Percentiles rank a stretch among this genome's conserved stretches.
Evolutionary conservation across 2,113 vertebrate genomes (phyloP).

Genomic region (Hipposideros armiger): DNA sequence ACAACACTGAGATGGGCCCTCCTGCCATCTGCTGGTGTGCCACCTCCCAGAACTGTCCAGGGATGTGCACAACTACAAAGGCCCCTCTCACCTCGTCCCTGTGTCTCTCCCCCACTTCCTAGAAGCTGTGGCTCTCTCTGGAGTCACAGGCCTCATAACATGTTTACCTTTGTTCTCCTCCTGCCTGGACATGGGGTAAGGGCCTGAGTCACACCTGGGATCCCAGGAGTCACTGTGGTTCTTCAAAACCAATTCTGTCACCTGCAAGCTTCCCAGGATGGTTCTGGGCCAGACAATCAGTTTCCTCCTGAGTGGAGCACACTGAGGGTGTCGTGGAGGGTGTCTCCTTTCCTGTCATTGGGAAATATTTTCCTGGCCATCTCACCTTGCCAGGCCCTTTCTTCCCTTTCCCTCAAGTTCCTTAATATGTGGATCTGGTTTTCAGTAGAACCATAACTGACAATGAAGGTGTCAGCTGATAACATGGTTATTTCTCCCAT

Average conservation of each 20-base stretch:
- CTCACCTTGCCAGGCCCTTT: neutral
- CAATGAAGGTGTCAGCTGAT: neutral
- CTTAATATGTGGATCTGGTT: neutral
- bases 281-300: neutral
- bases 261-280: rapidly evolving
- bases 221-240: too few relatives aligned
- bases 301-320: neutral
- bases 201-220: neutral
- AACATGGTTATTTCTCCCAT: neutral
- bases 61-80: neutral
- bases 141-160: neutral
- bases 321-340: neutral
- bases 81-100: neutral
- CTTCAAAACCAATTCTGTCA: neutral
- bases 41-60: neutral
- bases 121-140: neutral
- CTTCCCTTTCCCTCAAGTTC: neutral
- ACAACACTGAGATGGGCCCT: neutral
- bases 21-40: neutral
- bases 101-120: neutral
- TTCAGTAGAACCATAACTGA: neutral
- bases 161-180: neutral
- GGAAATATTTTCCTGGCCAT: neutral
- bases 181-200: neutral
- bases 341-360: too few relatives aligned